A percentile compares a stretch with the other conserved stretches of the same genome.
phyloP scores from a whole-genome alignment of 2,113 vertebrate species.

The Cygnus atratus region DNA sequence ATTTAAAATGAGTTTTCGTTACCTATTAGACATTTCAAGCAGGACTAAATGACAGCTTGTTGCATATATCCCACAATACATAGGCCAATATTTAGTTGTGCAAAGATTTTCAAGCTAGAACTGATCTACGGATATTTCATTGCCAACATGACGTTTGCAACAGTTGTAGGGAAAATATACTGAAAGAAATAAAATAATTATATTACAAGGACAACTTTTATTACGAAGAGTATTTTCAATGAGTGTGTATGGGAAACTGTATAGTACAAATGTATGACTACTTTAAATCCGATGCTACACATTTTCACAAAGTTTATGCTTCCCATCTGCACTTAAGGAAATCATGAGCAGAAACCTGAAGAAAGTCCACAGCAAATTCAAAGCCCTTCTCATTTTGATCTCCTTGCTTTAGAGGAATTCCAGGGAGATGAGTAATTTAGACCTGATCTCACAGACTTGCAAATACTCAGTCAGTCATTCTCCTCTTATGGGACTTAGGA shows the following conservation, averaged over 20 bases:
- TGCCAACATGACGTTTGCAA: background rate
- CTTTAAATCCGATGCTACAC: background rate
- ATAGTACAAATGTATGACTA: no score
- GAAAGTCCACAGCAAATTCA: background rate
- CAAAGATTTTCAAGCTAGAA: background rate
- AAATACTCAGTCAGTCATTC: conserved; percentile 12
- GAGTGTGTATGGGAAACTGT: background rate
- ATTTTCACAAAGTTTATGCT: background rate
- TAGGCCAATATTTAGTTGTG: background rate
- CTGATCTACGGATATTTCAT: background rate
- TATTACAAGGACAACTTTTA: background rate
- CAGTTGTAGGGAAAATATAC: background rate
- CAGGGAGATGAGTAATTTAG: background rate
- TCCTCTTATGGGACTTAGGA: background rate
- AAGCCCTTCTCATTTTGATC: background rate
- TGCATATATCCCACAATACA: rapidly evolving
- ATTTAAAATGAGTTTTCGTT: background rate
- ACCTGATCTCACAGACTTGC: background rate
- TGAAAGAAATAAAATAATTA: background rate
- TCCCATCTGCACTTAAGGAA: background rate
- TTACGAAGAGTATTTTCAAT: background rate
- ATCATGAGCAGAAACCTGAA: background rate
- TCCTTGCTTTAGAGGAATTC: background rate
- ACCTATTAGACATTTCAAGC: background rate
- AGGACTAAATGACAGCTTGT: background rate